These are phyloP conservation scores for Pollenia labialis DNA, from an alignment of 2,888 invertebrate genomes.

Conservation along the genomic window DNA sequence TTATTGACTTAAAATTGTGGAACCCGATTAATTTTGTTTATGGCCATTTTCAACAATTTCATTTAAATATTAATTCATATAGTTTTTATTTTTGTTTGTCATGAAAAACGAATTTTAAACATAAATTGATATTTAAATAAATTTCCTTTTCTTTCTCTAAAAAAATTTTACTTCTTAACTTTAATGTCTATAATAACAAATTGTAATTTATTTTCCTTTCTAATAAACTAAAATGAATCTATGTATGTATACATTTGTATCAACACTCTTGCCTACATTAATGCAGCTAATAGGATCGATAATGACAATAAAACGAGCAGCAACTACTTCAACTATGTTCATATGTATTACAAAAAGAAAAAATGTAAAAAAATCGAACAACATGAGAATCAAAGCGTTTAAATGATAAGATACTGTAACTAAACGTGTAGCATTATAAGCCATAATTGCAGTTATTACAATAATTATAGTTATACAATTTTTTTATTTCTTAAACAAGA, in stretches of 20 bases:
- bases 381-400: not conserved
- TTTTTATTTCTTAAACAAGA: not conserved
- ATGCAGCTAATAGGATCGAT: slow-evolving; percentile 53
- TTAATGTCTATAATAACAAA: too few species aligned
- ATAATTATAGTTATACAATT: not conserved
- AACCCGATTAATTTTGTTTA: too few species aligned
- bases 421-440: not conserved
- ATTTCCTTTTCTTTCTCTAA: too few species aligned
- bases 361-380: not conserved
- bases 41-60: too few species aligned
- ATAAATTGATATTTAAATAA: too few species aligned
- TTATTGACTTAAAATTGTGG: too few species aligned
- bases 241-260: not conserved
- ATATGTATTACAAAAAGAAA: not conserved
- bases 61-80: too few species aligned
- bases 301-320: slow-evolving; percentile 48
- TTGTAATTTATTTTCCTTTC: too few species aligned
- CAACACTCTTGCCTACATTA: not conserved
- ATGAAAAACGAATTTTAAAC: too few species aligned
- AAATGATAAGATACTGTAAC: slow-evolving; percentile 9
- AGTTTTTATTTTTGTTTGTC: too few species aligned
- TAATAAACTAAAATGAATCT: too few species aligned
- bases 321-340: slow-evolving; percentile 7
- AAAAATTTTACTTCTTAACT: too few species aligned
- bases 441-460: slow-evolving; percentile 10